Conservation (phyloP, 2,113 vertebrate genomes). For the Heteronetta atricapilla region DNA sequence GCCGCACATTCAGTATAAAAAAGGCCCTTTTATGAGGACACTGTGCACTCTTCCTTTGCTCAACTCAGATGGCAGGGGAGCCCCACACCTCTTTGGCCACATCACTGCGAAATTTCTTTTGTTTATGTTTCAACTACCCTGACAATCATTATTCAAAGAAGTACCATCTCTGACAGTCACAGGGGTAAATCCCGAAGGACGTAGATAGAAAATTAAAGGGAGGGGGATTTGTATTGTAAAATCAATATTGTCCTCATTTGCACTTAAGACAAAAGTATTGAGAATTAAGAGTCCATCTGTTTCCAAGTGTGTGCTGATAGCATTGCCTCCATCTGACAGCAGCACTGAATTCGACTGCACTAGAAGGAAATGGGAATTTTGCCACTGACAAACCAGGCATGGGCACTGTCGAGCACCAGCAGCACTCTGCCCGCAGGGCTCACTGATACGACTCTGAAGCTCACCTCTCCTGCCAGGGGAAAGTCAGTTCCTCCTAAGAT, state of each 20-base stretch:
- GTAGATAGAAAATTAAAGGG: not conserved
- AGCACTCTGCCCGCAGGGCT: not conserved
- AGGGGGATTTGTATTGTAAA: not conserved
- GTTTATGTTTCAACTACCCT: not conserved
- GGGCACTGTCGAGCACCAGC: not conserved
- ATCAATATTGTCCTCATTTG: not conserved
- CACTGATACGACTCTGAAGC: not conserved
- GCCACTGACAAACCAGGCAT: not conserved
- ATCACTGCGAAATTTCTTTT: not conserved
- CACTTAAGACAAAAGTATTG: not conserved
- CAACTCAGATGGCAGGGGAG: not conserved
- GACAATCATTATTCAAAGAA: not conserved
- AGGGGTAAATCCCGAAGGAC: not conserved
- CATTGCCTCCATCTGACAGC: not conserved
- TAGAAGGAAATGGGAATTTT: not conserved
- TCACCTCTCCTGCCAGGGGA: not conserved
- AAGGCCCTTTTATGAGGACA: not conserved
- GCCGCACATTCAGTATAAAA: not conserved
- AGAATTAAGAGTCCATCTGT: not conserved
- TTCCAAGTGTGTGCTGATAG: not conserved
- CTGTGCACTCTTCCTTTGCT: not conserved
- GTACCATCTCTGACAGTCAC: not conserved
- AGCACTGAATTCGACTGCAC: not conserved
- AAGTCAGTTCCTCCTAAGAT: not conserved
- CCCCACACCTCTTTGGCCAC: not conserved